Evolutionary conservation across 2,888 invertebrate genomes (phyloP).

Genomic region (Sesia bembeciformis): DNA sequence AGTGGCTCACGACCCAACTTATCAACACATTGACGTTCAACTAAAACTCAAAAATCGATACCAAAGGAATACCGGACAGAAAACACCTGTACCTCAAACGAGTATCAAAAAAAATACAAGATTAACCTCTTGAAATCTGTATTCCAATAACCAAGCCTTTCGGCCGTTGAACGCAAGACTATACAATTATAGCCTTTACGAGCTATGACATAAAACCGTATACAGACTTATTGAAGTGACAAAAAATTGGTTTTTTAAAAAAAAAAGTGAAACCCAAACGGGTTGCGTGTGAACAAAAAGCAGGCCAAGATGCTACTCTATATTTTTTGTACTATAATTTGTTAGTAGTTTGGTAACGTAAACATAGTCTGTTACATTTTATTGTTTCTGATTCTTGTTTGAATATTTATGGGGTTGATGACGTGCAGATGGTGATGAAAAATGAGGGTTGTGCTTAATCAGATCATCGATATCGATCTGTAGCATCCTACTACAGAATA

Average conservation of each 20-base stretch:
- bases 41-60: not conserved
- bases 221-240: too few species aligned
- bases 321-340: slow-evolving; percentile 25
- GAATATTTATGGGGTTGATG: too few species aligned
- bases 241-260: not conserved
- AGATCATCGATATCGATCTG: too few species aligned
- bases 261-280: slow-evolving; percentile 6
- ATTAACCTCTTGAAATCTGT: slow-evolving; percentile 12
- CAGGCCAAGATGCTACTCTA: slow-evolving; percentile 28
- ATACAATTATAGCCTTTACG: not conserved
- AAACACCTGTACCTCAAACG: slow-evolving; percentile 7
- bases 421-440: too few species aligned
- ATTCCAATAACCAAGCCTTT: not conserved
- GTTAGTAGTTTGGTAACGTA: slow-evolving; percentile 15
- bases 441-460: too few species aligned
- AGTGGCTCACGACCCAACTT: too few species aligned
- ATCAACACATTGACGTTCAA: too few species aligned
- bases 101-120: slow-evolving; percentile 8
- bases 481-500: too few species aligned
- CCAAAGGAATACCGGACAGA: slow-evolving; percentile 1
- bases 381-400: too few species aligned
- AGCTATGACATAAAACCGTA: too few species aligned
- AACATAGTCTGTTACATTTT: too few species aligned
- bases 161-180: not conserved
- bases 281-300: slow-evolving; percentile 18